Percentiles rank a stretch among this genome's conserved stretches.
Conservation (phyloP, 2,113 vertebrate species). For the Gallinago jamesoni region DNA sequence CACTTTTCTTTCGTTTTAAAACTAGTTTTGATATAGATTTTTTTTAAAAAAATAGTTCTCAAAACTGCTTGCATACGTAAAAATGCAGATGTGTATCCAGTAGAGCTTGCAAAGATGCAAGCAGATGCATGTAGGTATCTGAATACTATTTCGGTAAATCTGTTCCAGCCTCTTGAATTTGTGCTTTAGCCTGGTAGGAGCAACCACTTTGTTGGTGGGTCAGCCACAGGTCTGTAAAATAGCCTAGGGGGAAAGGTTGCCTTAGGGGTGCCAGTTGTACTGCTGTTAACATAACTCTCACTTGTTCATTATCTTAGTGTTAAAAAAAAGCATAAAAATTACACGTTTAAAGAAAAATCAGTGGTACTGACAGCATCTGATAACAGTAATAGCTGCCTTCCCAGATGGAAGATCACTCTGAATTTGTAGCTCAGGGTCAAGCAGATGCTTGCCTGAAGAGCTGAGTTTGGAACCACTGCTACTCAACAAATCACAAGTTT, state of each 20-base stretch:
- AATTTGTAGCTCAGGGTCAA: neutral
- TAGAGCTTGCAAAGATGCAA: neutral
- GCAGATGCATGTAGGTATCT: neutral
- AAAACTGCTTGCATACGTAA: neutral
- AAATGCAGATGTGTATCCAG: neutral
- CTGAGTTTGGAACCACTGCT: neutral
- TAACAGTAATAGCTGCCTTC: neutral
- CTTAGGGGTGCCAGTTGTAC: neutral
- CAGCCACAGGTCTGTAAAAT: neutral
- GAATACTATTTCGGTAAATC: neutral
- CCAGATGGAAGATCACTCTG: neutral
- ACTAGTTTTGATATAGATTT: neutral
- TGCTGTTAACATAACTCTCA: neutral
- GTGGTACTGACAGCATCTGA: neutral
- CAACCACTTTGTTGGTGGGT: neutral
- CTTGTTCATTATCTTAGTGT: neutral
- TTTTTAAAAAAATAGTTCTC: neutral
- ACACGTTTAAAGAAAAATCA: neutral
- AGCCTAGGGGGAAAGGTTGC: neutral
- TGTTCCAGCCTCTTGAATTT: neutral
- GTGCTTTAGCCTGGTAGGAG: neutral
- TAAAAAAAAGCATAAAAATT: neutral
- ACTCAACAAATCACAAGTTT: neutral
- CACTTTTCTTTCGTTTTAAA: conserved; percentile 36
- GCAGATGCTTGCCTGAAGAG: neutral